phyloP scores from a whole-genome alignment of 2,113 vertebrate species.

The Phyllostomus hastatus region DNA sequence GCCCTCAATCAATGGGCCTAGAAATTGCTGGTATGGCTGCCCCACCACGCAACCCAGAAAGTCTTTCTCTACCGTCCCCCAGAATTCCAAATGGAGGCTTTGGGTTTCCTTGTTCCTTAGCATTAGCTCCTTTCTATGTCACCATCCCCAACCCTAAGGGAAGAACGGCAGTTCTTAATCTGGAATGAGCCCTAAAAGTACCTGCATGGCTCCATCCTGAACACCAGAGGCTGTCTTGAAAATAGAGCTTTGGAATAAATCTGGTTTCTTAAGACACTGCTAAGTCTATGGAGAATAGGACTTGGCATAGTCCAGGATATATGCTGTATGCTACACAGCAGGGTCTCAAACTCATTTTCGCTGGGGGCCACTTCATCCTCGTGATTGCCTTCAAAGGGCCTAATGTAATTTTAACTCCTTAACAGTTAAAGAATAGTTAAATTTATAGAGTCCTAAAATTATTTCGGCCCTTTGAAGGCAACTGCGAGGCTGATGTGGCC shows the following conservation, averaged over 20 bases:
- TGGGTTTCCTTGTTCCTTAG: not conserved
- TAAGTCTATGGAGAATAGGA: not conserved
- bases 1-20: not conserved
- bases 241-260: not conserved
- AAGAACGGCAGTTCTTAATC: not conserved
- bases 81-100: not conserved
- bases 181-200: not conserved
- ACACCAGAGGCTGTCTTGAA: not conserved
- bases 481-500: too few relatives aligned
- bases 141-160: not conserved
- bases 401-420: too few relatives aligned
- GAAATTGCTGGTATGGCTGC: not conserved
- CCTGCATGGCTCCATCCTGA: not conserved
- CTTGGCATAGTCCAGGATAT: not conserved
- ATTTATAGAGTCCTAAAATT: too few relatives aligned
- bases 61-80: not conserved
- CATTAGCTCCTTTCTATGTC: not conserved
- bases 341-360: too few relatives aligned
- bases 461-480: too few relatives aligned
- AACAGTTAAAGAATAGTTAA: too few relatives aligned
- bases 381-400: too few relatives aligned
- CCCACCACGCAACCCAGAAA: fast-evolving
- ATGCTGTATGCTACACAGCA: not conserved
- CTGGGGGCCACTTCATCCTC: too few relatives aligned
- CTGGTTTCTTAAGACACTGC: not conserved